Conservation (phyloP, 2,797 vertebrate genomes). For the Tenualosa ilisha region DNA sequence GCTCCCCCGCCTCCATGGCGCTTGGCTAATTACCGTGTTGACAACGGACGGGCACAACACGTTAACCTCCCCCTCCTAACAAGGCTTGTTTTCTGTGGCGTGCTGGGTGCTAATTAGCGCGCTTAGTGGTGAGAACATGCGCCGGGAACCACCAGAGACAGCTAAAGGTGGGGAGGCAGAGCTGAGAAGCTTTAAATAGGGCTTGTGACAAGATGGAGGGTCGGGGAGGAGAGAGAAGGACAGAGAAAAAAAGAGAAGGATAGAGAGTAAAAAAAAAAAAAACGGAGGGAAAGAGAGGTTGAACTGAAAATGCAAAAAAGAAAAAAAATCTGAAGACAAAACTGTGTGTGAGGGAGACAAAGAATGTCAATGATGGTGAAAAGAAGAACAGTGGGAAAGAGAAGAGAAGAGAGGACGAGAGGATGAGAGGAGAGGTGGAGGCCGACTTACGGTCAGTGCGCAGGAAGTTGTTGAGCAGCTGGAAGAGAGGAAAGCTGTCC, state of each 20-base stretch:
- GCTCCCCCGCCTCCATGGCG: neutral
- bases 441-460: constrained; percentile 83
- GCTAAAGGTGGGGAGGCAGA: constrained; percentile 21
- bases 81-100: constrained; percentile 49
- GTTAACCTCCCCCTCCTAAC: constrained; percentile 57
- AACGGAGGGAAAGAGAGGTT: neutral
- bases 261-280: neutral
- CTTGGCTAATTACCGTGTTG: constrained; percentile 53
- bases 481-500: constrained; percentile 95
- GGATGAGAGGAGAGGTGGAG: neutral
- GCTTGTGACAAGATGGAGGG: constrained; percentile 31
- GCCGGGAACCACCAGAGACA: constrained; percentile 27
- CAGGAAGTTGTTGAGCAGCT: constrained; percentile 93
- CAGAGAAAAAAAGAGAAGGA: neutral
- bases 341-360: neutral
- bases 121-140: constrained; percentile 37
- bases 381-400: neutral
- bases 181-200: constrained; percentile 16
- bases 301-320: neutral
- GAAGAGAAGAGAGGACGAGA: neutral
- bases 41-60: constrained; percentile 30
- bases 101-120: constrained; percentile 56
- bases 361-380: neutral
- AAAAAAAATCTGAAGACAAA: neutral
- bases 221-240: neutral